Evolutionary conservation across 2,888 invertebrate species (phyloP).

Genomic region (Helicoverpa assulta): DNA sequence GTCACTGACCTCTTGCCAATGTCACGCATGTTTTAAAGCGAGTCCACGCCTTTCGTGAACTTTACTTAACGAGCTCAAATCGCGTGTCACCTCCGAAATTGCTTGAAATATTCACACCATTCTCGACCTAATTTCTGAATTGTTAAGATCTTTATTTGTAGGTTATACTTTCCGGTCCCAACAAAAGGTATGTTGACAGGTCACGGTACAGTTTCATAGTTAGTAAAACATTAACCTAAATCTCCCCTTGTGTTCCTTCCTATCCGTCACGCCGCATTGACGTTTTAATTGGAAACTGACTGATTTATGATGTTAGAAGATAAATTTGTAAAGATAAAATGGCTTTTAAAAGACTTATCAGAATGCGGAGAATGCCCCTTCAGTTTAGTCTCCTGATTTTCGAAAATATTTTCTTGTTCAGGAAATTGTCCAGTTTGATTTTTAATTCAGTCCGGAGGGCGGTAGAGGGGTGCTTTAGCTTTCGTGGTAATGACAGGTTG

Average conservation of each 20-base stretch:
- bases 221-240: slow-evolving; percentile 68
- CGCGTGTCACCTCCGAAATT: slow-evolving; percentile 41
- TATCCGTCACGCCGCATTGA: slow-evolving; percentile 58
- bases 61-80: slow-evolving; percentile 54
- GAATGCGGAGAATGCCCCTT: slow-evolving; percentile 30
- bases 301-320: slow-evolving; percentile 62
- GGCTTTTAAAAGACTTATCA: slow-evolving; percentile 60
- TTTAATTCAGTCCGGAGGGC: slow-evolving; percentile 38
- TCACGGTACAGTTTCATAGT: slow-evolving; percentile 64
- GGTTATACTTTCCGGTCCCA: slow-evolving; percentile 40
- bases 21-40: slow-evolving; percentile 58
- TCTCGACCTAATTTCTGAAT: slow-evolving; percentile 42
- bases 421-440: slow-evolving; percentile 39
- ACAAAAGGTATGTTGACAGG: slow-evolving; percentile 67
- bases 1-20: slow-evolving; percentile 60
- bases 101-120: slow-evolving; percentile 12
- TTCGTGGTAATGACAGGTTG: slow-evolving; percentile 35
- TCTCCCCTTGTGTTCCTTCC: slow-evolving; percentile 63
- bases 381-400: slow-evolving; percentile 10
- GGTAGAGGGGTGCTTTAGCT: slow-evolving; percentile 14
- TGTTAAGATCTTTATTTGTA: slow-evolving; percentile 27
- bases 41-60: slow-evolving; percentile 53
- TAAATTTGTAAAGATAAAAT: slow-evolving; percentile 51
- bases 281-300: slow-evolving; percentile 66
- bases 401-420: slow-evolving; percentile 23